Evolutionary conservation across 2,888 invertebrate species (phyloP).

Genomic region (Drosophila antonietae): DNA sequence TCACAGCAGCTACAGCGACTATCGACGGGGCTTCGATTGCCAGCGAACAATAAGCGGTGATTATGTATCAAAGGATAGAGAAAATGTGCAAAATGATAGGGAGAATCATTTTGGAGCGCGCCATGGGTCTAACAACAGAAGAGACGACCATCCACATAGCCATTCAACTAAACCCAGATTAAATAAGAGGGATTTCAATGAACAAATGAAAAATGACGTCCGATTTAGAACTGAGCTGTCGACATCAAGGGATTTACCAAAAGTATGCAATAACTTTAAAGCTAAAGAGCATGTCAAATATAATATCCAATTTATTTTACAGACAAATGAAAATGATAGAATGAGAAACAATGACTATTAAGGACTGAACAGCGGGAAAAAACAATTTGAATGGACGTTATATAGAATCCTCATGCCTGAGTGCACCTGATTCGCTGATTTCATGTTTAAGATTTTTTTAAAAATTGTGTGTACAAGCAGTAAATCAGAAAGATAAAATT

Average conservation of each 20-base stretch:
- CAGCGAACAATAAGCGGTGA: conserved; percentile 55
- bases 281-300: not conserved
- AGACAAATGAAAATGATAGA: conserved; percentile 79
- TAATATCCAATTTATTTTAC: conserved; percentile 37
- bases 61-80: conserved; percentile 66
- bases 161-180: conserved; percentile 53
- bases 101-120: conserved; percentile 75
- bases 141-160: conserved; percentile 71
- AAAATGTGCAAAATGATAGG: conserved; percentile 68
- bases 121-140: conserved; percentile 69
- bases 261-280: conserved; percentile 58
- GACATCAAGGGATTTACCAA: conserved; percentile 73
- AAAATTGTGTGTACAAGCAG: conserved; percentile 66
- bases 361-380: conserved; percentile 59
- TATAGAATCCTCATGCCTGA: conserved; percentile 58
- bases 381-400: conserved; percentile 41
- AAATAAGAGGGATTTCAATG: conserved; percentile 77
- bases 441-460: conserved; percentile 66
- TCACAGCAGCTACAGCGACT: conserved; percentile 76
- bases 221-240: conserved; percentile 68
- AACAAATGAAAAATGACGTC: conserved; percentile 72
- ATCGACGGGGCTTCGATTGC: conserved; percentile 75
- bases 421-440: conserved; percentile 56
- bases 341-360: conserved; percentile 78
- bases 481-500: conserved; percentile 55